Conservation (phyloP, 2,113 vertebrate genomes). For the Oriolus oriolus region DNA sequence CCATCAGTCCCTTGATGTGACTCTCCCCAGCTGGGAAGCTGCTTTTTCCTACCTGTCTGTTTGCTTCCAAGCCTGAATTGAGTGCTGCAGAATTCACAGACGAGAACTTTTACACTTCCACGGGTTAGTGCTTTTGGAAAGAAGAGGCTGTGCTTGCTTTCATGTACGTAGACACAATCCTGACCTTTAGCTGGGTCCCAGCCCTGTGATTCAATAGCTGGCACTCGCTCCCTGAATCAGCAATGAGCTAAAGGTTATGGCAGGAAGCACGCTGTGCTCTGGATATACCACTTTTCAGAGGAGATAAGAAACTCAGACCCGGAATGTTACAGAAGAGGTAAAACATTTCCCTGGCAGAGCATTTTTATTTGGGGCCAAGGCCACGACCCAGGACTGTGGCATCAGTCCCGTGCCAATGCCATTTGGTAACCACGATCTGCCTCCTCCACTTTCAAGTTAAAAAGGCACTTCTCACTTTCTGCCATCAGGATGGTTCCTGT, state of each 20-base stretch:
- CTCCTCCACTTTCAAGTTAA: neutral
- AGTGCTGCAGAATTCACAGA: neutral
- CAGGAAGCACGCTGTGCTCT: neutral
- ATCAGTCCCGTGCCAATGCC: neutral
- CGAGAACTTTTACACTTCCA: neutral
- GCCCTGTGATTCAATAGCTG: neutral
- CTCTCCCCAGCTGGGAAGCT: neutral
- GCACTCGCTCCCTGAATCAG: neutral
- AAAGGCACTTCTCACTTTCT: neutral
- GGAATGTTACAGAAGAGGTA: neutral
- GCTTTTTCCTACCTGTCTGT: neutral
- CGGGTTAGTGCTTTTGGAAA: neutral
- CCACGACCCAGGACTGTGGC: neutral
- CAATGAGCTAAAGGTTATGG: neutral
- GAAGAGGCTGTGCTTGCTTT: neutral
- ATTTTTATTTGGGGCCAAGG: neutral
- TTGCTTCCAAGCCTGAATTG: neutral
- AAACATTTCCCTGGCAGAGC: neutral
- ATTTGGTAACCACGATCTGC: neutral
- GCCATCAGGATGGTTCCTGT: fast-evolving
- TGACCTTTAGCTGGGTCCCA: neutral
- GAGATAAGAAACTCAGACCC: neutral
- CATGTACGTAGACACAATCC: neutral
- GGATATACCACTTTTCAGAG: neutral
- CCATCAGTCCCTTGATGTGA: neutral